These are phyloP conservation scores for Hypothenemus hampei DNA, from an alignment of 1,140 invertebrate genomes.

Conservation along the genomic window DNA sequence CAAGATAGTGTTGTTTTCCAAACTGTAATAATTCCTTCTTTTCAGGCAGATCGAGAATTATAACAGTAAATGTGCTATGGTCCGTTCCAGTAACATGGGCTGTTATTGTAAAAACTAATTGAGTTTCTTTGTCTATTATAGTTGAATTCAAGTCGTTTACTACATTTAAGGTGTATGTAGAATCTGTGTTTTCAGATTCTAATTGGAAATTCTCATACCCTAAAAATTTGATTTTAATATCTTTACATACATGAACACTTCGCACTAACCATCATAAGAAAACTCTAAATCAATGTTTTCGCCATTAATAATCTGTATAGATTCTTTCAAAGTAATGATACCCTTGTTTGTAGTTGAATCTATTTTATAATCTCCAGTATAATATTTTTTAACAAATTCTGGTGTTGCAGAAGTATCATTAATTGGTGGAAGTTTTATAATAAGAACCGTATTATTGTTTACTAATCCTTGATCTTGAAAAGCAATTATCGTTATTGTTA, in stretches of 20 bases:
- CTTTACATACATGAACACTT: no score
- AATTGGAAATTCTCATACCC: no score
- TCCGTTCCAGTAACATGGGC: background rate
- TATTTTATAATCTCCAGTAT: background rate
- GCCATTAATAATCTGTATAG: no score
- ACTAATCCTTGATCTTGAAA: background rate
- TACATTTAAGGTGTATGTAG: no score
- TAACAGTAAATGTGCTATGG: background rate
- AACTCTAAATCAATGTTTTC: no score
- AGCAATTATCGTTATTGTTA: background rate
- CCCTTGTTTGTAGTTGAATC: background rate
- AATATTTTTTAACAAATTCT: background rate
- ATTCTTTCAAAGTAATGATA: background rate
- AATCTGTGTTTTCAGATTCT: no score
- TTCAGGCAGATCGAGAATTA: background rate
- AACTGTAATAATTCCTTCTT: background rate
- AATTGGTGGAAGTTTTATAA: background rate
- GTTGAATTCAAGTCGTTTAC: no score
- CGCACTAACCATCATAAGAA: no score
- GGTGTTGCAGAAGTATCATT: background rate
- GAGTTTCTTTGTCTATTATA: no score
- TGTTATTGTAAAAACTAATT: background rate
- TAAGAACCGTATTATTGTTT: background rate
- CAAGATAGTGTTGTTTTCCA: background rate
- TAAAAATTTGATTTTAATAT: no score